Conservation (phyloP, 2,888 invertebrate genomes). For the Bedellia somnulentella region DNA sequence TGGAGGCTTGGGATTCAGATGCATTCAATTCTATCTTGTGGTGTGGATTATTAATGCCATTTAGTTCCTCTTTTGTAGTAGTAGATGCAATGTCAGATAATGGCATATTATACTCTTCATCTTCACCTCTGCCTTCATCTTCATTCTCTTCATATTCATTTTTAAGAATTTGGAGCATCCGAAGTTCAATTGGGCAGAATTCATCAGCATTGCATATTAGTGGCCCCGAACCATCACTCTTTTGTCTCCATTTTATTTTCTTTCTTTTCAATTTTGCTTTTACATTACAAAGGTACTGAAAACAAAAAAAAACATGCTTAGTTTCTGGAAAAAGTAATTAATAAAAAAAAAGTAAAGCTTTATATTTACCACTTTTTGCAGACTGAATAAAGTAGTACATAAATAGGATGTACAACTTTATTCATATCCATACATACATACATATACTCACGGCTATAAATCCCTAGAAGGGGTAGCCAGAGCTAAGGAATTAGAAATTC, state of each 20-base stretch:
- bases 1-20: background rate
- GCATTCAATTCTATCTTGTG: background rate
- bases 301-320: background rate
- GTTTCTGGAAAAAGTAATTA: background rate
- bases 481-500: too few species aligned
- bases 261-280: constrained; percentile 14
- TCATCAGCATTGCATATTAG: constrained; percentile 13
- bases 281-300: constrained; percentile 13
- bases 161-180: constrained; percentile 13
- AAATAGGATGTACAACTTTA: background rate
- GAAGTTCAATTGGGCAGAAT: constrained; percentile 11
- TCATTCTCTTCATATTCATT: background rate
- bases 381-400: background rate
- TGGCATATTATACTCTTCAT: background rate
- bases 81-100: background rate
- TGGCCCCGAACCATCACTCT: constrained; percentile 11
- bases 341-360: background rate
- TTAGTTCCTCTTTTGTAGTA: background rate
- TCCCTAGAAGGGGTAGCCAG: too few species aligned
- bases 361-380: background rate
- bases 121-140: background rate
- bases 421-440: background rate
- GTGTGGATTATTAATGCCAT: background rate
- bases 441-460: too few species aligned
- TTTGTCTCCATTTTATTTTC: constrained; percentile 13